Evolutionary conservation across 2,888 invertebrate species (phyloP), one percentile per base, ranked within the genome.

Genomic region (Tachina lurida): DNA sequence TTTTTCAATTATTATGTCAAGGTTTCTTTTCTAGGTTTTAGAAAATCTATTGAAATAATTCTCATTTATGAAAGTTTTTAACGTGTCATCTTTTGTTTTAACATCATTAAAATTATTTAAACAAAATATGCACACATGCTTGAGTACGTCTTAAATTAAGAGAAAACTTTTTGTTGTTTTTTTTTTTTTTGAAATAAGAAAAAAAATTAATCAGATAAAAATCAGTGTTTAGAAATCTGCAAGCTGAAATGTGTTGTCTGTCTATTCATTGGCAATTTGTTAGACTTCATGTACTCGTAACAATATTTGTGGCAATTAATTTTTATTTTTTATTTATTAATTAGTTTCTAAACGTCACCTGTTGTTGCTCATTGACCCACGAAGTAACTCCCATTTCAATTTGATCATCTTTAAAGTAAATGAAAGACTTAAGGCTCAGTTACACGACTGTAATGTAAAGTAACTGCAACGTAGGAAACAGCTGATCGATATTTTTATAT

Each of bases 1-100:
- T 60, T 75, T 56, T 79, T 73, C 60, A 83, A 86, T 86, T 86
- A 83, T 82, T 79, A 73, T 83, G 86, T 76, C 86, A 86, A 83
- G 86, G 86, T 76, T 83, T 78, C 31, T 45, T 43, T 65, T 76
- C 60, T 13, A 68, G 17, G 19, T 70, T 70, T 73, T 22, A 78
- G 65, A 77, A 22, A 73, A 84, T 78, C 77, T 78, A 67, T 70
- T 49, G 45, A 70, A 70, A 65, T 70, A 82, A 75, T 85, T 82
- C 78, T 86, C 74, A 31, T 31, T 63, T 83, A 60, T 60, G 58
- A 77, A 83, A 77, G 73, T 83, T 77, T 73, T 73, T 83, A 77
- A 77, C 65, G 10, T 73, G 71, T 73, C 71, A 77, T 67, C 67
- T 77, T 73, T 75, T 81, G 67, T 54, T 52, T 81, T 45, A 62